Base-by-base conservation (phyloP, 2,888 invertebrate genomes). In the Dilophus febrilis region DNA sequence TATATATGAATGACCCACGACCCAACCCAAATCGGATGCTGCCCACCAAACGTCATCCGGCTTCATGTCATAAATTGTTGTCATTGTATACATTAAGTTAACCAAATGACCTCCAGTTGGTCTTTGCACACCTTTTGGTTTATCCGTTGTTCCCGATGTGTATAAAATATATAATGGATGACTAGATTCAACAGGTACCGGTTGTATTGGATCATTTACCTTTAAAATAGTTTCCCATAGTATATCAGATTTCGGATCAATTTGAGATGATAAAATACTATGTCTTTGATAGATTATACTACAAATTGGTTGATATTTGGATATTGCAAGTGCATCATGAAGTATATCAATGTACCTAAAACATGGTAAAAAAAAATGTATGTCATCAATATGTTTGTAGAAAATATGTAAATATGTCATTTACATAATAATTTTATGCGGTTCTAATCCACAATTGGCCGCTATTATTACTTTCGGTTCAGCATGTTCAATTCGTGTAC, bases 1-100 rank as follows among this genome's bases (percentile, higher is more conserved):
- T 49, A 91, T 91, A 58, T 90, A 94, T 0, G 90, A 91, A 55
- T 90, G 91, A 0, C 92, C 92, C 1, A 92, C 91, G 1, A 92
- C 91, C 88, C 88, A 88, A 11, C 88, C 88, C 39, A 84, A 68
- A 53, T 83, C 83, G 31, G 91, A 91, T 0, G 87, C 86, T 12
- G 82, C 79, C 88, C 91, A 94, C 78, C 91, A 92, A 26, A 79
- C 73, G 16, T 90, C 87, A 11, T 77, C 74, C 7, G 72, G 70
- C 31, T 71, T 67, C 53, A 87, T 66, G 1, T 83, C 88, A 52
- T 91, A 94, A 33, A 91, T 71, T 0, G 72, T 68, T 45, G 72
- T 72, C 77, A 94, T 79, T 0, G 82, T 74, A 80, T 90, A 92
- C 53, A 82, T 75, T 4, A 94, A 63, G 0, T 77, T 75, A 0